Evolutionary conservation across 2,888 invertebrate genomes (phyloP).

Genomic region (Eretmocerus hayati): DNA sequence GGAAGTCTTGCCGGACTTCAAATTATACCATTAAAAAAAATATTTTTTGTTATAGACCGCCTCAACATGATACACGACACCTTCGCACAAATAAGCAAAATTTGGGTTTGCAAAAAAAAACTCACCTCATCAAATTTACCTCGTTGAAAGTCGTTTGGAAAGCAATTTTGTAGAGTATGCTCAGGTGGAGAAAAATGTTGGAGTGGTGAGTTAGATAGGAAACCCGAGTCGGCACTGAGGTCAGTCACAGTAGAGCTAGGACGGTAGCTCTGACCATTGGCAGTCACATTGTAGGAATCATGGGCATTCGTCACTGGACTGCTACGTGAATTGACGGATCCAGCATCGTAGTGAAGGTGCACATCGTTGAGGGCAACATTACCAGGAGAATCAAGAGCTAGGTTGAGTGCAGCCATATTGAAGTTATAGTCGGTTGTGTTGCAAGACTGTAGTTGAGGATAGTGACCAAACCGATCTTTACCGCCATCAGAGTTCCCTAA

Average conservation of each 20-base stretch:
- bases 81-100: no score
- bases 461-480: conserved; percentile 37
- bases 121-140: conserved; percentile 32
- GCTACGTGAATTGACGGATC: conserved; percentile 28
- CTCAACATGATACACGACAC: no score
- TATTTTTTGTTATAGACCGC: no score
- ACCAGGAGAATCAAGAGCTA: conserved; percentile 27
- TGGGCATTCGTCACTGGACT: conserved; percentile 34
- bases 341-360: conserved; percentile 28
- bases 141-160: conserved; percentile 33
- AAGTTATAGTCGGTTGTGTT: conserved; percentile 37
- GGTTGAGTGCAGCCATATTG: conserved; percentile 32
- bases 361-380: conserved; percentile 29
- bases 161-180: conserved; percentile 34
- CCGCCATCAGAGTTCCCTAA: conserved; percentile 27
- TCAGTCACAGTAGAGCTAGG: conserved; percentile 41
- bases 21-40: no score
- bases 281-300: conserved; percentile 34
- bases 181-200: conserved; percentile 43
- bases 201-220: conserved; percentile 38
- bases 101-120: no score
- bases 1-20: no score
- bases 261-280: conserved; percentile 31
- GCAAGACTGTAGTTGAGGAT: conserved; percentile 28
- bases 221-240: conserved; percentile 38